Conservation (phyloP, 2,888 invertebrate genomes). For the Mimachlamys varia region DNA sequence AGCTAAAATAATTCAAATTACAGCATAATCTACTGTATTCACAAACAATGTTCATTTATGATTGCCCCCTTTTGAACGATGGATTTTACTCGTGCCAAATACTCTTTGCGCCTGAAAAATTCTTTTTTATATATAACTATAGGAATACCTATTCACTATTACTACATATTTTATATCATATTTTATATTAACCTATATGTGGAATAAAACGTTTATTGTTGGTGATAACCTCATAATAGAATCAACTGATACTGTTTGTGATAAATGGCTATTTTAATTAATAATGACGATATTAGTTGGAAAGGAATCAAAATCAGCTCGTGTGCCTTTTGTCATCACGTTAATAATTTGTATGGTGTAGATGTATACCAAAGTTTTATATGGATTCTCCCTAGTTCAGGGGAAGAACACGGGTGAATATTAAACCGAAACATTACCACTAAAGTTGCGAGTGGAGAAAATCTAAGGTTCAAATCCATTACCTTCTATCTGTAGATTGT, state of each 20-base stretch:
- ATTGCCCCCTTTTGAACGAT: no score
- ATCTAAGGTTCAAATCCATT: background rate
- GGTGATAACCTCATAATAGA: background rate
- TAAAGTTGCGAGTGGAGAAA: no score
- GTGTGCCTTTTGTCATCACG: slow-evolving; percentile 23
- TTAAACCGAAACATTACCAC: background rate
- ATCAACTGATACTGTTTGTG: background rate
- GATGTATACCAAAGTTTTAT: slow-evolving; percentile 4
- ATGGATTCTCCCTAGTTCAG: background rate
- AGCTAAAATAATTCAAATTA: no score
- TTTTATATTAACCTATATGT: background rate
- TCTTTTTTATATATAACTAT: no score
- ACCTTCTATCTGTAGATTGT: no score
- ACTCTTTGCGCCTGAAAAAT: no score
- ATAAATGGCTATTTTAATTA: slow-evolving; percentile 26
- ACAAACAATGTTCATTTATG: no score
- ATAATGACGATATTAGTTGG: background rate
- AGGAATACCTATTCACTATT: background rate
- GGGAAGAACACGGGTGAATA: background rate
- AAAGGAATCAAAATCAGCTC: slow-evolving; percentile 21
- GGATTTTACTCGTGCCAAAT: no score
- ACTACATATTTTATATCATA: background rate
- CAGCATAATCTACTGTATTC: no score
- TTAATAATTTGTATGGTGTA: background rate
- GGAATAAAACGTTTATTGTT: background rate